These are phyloP conservation scores for Bambusicola thoracicus DNA, from an alignment of 2,113 vertebrate genomes.

Conservation along the genomic window DNA sequence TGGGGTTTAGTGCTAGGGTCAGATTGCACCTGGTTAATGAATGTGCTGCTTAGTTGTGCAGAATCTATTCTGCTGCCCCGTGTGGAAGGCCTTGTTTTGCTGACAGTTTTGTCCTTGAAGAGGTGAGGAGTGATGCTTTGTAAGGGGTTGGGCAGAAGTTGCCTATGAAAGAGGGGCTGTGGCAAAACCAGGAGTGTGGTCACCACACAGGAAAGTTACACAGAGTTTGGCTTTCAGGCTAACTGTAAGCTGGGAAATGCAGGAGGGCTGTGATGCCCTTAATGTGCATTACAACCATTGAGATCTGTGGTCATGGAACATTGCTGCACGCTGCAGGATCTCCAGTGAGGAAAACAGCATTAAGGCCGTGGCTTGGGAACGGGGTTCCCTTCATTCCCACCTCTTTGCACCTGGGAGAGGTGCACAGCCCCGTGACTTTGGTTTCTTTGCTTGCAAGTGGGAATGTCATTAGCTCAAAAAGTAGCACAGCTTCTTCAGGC, in stretches of 20 bases:
- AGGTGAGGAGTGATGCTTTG: background rate
- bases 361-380: accelerated
- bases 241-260: background rate
- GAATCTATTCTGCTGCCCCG: background rate
- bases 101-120: background rate
- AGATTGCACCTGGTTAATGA: background rate
- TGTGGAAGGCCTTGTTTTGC: background rate
- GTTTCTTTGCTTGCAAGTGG: background rate
- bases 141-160: background rate
- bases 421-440: background rate
- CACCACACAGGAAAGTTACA: accelerated
- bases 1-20: background rate
- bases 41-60: background rate
- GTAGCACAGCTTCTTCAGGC: background rate
- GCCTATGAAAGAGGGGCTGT: background rate
- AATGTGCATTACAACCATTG: background rate
- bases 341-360: background rate
- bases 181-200: background rate
- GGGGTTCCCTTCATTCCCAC: background rate
- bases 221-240: background rate
- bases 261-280: background rate
- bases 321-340: accelerated
- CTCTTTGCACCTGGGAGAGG: background rate
- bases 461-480: background rate
- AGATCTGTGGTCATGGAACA: background rate